Evolutionary conservation across 2,113 vertebrate species (phyloP).

Genomic region (Clarias macrocephalus): DNA sequence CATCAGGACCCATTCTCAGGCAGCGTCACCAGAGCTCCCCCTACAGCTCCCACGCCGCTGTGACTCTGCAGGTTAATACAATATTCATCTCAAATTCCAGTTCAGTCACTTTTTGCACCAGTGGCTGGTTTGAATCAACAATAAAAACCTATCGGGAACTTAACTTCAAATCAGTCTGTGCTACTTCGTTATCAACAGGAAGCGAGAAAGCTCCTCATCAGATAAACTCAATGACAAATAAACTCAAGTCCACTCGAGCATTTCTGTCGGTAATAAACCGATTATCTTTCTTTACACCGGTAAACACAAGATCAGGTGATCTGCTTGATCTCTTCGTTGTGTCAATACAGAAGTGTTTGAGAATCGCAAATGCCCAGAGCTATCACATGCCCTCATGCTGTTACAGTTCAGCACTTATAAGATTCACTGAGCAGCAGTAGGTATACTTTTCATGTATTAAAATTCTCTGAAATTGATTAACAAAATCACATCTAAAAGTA

Average conservation of each 20-base stretch:
- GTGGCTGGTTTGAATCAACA: background rate
- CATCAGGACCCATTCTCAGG: slow-evolving; percentile 53
- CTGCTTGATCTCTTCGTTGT: background rate
- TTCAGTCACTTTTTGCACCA: background rate
- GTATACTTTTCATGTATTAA: too few relatives aligned
- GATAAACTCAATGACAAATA: background rate
- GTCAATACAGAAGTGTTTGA: background rate
- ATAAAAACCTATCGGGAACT: background rate
- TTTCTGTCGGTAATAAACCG: background rate
- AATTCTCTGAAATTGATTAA: background rate
- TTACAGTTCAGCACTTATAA: background rate
- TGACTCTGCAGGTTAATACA: slow-evolving; percentile 15
- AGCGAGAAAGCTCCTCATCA: background rate
- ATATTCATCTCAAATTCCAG: background rate
- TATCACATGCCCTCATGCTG: background rate
- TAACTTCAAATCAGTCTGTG: background rate
- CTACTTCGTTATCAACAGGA: background rate
- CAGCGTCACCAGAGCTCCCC: slow-evolving; percentile 16
- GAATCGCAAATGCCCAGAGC: background rate
- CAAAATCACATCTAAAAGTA: background rate
- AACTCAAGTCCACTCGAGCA: background rate
- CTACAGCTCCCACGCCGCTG: slow-evolving; percentile 26
- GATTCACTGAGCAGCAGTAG: background rate
- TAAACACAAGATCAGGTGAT: background rate
- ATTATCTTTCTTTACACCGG: background rate